phyloP scores from a whole-genome alignment of 1,140 invertebrate species.

The Homalodisca vitripennis region DNA sequence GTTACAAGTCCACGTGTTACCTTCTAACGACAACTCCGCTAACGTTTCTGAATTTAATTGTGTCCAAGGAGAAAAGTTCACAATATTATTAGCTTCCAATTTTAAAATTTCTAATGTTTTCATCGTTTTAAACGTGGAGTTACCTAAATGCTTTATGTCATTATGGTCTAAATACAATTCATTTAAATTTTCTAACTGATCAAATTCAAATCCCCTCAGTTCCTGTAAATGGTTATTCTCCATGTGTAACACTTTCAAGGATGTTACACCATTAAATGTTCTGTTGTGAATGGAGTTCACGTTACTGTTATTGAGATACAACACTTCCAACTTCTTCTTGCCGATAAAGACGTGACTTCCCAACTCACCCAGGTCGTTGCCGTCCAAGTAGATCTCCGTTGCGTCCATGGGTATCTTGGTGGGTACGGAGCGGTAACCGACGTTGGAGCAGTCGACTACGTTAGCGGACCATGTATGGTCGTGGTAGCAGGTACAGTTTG shows the following conservation, averaged over 20 bases:
- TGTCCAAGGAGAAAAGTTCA: conserved; percentile 57
- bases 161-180: conserved; percentile 56
- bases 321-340: conserved; percentile 53
- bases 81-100: conserved; percentile 53
- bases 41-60: conserved; percentile 55
- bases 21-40: conserved; percentile 60
- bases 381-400: conserved; percentile 57
- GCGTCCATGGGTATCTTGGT: conserved; percentile 57
- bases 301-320: conserved; percentile 54
- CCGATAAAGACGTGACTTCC: conserved; percentile 57
- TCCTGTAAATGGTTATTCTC: conserved; percentile 52
- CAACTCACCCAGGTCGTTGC: conserved; percentile 52
- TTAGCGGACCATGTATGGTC: conserved; percentile 55
- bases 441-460: conserved; percentile 54
- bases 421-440: conserved; percentile 49
- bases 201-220: conserved; percentile 56
- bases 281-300: conserved; percentile 54
- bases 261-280: conserved; percentile 56
- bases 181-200: conserved; percentile 50
- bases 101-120: conserved; percentile 51
- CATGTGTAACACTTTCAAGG: conserved; percentile 52
- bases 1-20: conserved; percentile 73
- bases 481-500: conserved; percentile 55
- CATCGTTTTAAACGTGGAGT: conserved; percentile 52
- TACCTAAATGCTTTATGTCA: conserved; percentile 48